Base-by-base conservation (phyloP, 1,140 invertebrate species). In the Himalopsyche phryganea region DNA sequence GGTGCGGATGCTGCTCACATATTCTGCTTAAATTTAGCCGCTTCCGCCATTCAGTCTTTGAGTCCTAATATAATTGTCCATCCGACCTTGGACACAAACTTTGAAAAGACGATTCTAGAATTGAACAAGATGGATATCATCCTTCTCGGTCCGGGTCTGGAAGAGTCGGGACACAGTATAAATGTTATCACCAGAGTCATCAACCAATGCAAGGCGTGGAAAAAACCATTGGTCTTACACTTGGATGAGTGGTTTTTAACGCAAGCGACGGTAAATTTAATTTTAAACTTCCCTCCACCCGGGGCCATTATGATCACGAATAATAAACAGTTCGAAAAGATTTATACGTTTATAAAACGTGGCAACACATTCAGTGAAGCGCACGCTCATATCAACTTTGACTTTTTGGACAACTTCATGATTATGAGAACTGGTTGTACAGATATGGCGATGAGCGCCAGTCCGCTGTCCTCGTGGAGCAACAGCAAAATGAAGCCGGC, bases 11-110 rank as follows among this genome's bases (percentile, higher is more conserved):
- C 91, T 11, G 81, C 81, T 0, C 87, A 91, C 67, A 78, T 92
- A 1, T 88, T 92, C 67, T 90, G 88, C 66, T 72, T 79, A 4
- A 74, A 77, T 61, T 80, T 82, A 10, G 88, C 90, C 6, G 83
- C 86, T 6, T 66, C 73, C 5, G 82, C 87, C 1, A 87, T 94
- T 48, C 93, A 93, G 67, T 81, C 81, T 6, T 91, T 87, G 66
- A 89, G 85, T 67, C 90, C 91, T n/a, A 90, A 94, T 65, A 72
- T 91, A 1, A 92, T 92, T 65, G 90, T 94, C 6, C 84, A 90
- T 69, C 90, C 90, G 2, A 66, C 85, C 67, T 83, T 81, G 61
- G 85, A 77, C 20, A 66, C 68, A 17, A 66, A 74, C 1, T 73
- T 81, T 67, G 79, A 79, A 1, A 47, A 33, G 6, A 3, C 56